These are phyloP conservation scores for Pardalotus punctatus DNA, from an alignment of 2,113 vertebrate genomes.

Conservation along the genomic window DNA sequence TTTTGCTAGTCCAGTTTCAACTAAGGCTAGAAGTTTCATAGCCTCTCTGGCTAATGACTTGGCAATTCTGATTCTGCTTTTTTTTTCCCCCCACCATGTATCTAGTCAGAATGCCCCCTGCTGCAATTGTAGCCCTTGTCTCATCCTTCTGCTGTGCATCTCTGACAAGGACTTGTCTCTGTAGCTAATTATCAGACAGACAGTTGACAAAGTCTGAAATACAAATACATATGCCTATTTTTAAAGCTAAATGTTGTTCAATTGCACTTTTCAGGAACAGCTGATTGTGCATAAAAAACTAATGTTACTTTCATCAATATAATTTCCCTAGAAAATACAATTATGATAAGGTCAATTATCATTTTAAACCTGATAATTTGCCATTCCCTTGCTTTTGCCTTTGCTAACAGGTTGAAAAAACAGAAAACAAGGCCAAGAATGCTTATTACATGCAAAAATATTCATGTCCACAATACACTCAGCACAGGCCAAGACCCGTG, in stretches of 20 bases:
- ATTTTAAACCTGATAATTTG: slow-evolving; percentile 48
- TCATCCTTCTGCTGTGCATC: neutral
- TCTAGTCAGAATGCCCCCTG: neutral
- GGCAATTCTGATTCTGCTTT: neutral
- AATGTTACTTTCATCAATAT: slow-evolving; percentile 13
- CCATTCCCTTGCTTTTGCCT: slow-evolving; percentile 47
- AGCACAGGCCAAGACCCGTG: slow-evolving; percentile 46
- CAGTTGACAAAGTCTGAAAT: neutral
- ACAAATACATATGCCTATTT: neutral
- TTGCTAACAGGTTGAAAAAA: slow-evolving; percentile 23
- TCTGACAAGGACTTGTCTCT: neutral
- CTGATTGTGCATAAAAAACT: slow-evolving; percentile 15
- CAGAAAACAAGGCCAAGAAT: slow-evolving; percentile 31
- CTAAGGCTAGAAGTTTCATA: neutral
- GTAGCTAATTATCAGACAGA: neutral
- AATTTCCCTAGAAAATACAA: slow-evolving; percentile 47
- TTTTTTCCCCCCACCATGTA: no score
- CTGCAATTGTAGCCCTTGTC: neutral
- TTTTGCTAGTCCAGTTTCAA: neutral
- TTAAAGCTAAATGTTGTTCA: neutral
- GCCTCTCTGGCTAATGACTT: neutral
- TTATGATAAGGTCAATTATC: slow-evolving; percentile 57
- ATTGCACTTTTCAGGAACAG: neutral
- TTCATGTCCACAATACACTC: slow-evolving; percentile 67
- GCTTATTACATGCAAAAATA: slow-evolving; percentile 52